Evolutionary conservation across 2,797 vertebrate species (phyloP), one percentile per base, ranked within the genome.

Genomic region (Cyprinodon diabolis): DNA sequence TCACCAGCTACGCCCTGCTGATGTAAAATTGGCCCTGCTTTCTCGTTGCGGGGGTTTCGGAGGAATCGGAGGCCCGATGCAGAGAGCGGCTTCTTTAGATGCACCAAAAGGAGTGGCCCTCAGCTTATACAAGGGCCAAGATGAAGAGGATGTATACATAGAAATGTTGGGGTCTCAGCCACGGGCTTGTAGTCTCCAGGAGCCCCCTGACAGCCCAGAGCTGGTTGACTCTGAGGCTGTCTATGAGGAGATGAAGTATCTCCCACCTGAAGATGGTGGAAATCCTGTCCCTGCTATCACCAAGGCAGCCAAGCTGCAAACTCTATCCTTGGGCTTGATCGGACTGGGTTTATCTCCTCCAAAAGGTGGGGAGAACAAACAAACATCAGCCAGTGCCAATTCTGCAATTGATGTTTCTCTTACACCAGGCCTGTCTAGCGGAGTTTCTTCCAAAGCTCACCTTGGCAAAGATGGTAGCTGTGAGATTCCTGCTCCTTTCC

Each of bases 231-330:
- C 93, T 0, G 98, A 99, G 80, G 96, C 96, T 0, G 98, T 99
- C 25, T 99, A 99, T n/a, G 98, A 99, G 89, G 98, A 99, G 86
- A 99, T 99, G 98, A 98, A 97, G 63, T 98, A 97, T 90, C 96
- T 95, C 72, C 89, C 92, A 60, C 86, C 93, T 1, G 96, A 97
- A 83, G 96, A 96, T 66, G 92, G 88, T 54, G 87, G 78, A 35
- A 87, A 65, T 74, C 66, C 84, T 49, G 65, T 69, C 0, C 4
- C 88, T n/a, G 78, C 83, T 10, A 60, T 80, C 25, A 82, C 81
- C 69, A 91, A 82, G n/a, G 72, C 90, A n/a, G 82, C 92, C 77
- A 94, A 95, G 77, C 72, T 90, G 51, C 91, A 94, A 37, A 81
- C 80, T 25, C 73, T 93, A 35, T 87, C 90, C 47, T 66, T 93